Percentiles rank a stretch among this genome's conserved stretches.
These are phyloP conservation scores for Pycnomerus fuliginosus DNA, from an alignment of 2,888 invertebrate genomes.

Conservation along the genomic window DNA sequence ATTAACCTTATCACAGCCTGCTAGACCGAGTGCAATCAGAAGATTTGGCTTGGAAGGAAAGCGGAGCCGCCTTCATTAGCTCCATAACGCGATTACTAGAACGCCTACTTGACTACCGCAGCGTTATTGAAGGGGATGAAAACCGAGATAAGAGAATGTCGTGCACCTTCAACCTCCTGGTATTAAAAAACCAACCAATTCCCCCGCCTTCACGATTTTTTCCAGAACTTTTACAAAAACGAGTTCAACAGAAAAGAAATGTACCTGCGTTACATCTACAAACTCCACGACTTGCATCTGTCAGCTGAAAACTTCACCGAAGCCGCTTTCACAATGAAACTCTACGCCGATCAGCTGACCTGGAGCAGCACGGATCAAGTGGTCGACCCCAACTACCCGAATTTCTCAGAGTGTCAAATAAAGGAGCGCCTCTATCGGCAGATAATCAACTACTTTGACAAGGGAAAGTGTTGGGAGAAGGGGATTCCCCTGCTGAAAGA, in stretches of 20 bases:
- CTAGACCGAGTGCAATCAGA: conserved; percentile 81
- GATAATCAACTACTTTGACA: conserved; percentile 90
- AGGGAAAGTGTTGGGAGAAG: conserved; percentile 97
- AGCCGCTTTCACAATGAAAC: conserved; percentile 89
- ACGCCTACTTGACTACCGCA: conserved; percentile 87
- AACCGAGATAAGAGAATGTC: conserved; percentile 95
- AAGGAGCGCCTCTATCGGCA: conserved; percentile 87
- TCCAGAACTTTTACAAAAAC: conserved; percentile 92
- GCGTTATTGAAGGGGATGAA: conserved; percentile 93
- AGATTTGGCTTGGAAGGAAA: conserved; percentile 87
- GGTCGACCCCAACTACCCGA: conserved; percentile 68
- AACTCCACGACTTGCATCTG: conserved; percentile 87
- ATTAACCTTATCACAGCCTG: conserved; percentile 57
- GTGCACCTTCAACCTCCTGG: conserved; percentile 91
- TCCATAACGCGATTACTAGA: conserved; percentile 88
- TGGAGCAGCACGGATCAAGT: conserved; percentile 75
- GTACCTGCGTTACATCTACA: conserved; percentile 94
- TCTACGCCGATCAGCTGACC: conserved; percentile 87
- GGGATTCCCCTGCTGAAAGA: conserved; percentile 91
- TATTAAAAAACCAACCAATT: conserved; percentile 41
- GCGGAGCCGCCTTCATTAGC: conserved; percentile 88
- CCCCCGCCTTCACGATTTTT: no score
- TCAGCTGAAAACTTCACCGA: conserved; percentile 92
- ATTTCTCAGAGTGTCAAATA: conserved; percentile 83
- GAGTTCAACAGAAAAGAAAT: conserved; percentile 94